Evolutionary conservation across 2,888 invertebrate genomes (phyloP).

Genomic region (Antheraea yamamai): DNA sequence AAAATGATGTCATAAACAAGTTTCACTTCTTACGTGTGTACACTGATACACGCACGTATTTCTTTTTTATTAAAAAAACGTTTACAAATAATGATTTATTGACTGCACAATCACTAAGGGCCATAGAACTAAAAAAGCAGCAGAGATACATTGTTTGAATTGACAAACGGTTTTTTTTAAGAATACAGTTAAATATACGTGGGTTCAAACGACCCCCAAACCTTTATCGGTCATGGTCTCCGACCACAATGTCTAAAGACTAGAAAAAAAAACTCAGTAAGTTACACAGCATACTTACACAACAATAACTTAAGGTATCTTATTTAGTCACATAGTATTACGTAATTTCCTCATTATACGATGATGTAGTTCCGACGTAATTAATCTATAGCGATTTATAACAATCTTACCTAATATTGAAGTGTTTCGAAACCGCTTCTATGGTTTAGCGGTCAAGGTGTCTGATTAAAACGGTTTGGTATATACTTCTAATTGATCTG

Average conservation of each 20-base stretch:
- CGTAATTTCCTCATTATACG: slow-evolving; percentile 16
- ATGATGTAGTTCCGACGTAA: slow-evolving; percentile 7
- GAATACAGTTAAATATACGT: slow-evolving; percentile 13
- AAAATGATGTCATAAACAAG: no score
- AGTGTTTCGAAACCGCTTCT: slow-evolving; percentile 8
- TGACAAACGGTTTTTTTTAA: slow-evolving; percentile 1
- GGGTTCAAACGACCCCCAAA: slow-evolving; percentile 17
- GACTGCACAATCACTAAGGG: neutral
- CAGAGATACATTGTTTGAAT: neutral
- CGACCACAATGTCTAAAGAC: slow-evolving; percentile 24
- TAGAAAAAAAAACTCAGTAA: slow-evolving; percentile 25
- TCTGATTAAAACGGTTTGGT: neutral
- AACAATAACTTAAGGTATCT: slow-evolving; percentile 19
- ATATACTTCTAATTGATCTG: neutral
- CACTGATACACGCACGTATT: no score
- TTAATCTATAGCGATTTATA: slow-evolving; percentile 12
- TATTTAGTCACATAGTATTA: slow-evolving; percentile 16
- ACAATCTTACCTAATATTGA: neutral
- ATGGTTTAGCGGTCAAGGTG: slow-evolving; percentile 12
- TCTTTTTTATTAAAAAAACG: no score
- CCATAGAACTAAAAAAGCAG: neutral
- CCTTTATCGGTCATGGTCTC: slow-evolving; percentile 27
- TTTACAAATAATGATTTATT: neutral
- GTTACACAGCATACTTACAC: slow-evolving; percentile 22
- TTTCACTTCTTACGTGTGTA: no score